Percentiles rank a stretch among this genome's conserved stretches.
Evolutionary conservation across 2,113 vertebrate genomes (phyloP).

Genomic region (Bufo gargarizans): DNA sequence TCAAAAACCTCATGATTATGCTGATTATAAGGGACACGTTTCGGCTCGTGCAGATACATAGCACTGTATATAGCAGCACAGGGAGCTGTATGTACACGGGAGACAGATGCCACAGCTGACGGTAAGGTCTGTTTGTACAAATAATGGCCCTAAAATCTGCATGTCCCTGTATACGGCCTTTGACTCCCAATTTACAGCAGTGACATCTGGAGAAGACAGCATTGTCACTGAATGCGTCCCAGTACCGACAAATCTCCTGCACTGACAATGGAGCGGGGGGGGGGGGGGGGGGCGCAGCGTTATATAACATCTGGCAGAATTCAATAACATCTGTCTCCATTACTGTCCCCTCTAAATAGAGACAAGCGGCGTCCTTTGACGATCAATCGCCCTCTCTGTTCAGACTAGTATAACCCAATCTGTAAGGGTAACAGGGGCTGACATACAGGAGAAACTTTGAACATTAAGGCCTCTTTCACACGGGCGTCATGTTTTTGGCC

Average conservation of each 20-base stretch:
- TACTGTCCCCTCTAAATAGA: neutral
- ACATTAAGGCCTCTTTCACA: too few species aligned
- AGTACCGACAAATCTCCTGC: neutral
- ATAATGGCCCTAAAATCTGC: neutral
- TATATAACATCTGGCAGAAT: neutral
- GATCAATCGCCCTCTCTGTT: too few species aligned
- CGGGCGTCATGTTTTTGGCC: too few species aligned
- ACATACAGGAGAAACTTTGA: neutral
- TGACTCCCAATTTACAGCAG: neutral
- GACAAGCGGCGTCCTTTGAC: neutral
- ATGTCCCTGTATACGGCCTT: neutral
- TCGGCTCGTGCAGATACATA: neutral
- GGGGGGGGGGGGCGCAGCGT: neutral
- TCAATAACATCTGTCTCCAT: neutral
- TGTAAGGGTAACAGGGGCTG: neutral
- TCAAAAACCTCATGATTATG: too few species aligned
- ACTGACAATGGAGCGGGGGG: neutral
- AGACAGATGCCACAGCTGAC: neutral
- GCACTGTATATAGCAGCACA: neutral
- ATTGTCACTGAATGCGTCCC: neutral
- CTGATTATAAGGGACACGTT: too few species aligned
- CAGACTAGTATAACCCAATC: neutral
- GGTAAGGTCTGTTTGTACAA: neutral
- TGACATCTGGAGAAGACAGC: neutral
- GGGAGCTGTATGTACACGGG: neutral